A percentile compares a stretch with the other conserved stretches of the same genome.
phyloP scores from a whole-genome alignment of 23 tunicate species.

The Halocynthia aurantium region DNA sequence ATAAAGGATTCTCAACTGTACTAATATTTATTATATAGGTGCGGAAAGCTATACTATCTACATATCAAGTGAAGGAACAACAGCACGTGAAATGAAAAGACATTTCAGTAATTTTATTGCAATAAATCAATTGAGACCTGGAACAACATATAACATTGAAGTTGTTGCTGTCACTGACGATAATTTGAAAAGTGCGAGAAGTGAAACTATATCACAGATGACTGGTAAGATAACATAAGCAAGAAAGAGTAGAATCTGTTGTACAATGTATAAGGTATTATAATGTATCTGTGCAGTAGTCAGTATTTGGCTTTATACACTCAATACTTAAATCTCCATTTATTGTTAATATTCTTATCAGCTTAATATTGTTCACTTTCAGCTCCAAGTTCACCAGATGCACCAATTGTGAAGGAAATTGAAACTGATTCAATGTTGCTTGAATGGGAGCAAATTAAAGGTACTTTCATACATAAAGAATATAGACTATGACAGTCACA shows the following conservation, averaged over 20 bases:
- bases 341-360: too few relatives aligned
- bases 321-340: too few relatives aligned
- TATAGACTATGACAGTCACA: too few relatives aligned
- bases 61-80: not conserved
- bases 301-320: too few relatives aligned
- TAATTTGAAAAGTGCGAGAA: conserved; percentile 38
- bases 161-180: conserved; percentile 41
- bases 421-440: conserved; percentile 1
- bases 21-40: conserved; percentile 16
- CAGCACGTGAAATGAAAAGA: conserved; percentile 7
- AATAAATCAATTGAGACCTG: conserved; percentile 37
- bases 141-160: conserved; percentile 39
- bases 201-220: conserved; percentile 19
- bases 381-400: conserved; percentile 25
- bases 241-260: too few relatives aligned
- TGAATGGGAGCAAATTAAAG: conserved; percentile 23
- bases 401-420: not conserved
- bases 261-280: too few relatives aligned
- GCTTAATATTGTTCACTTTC: not conserved
- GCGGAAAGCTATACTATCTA: conserved; percentile 51
- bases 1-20: too few relatives aligned
- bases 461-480: not conserved
- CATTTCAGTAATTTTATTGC: conserved; percentile 8
- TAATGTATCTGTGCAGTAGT: too few relatives aligned
- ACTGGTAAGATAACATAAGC: conserved; percentile 54